Conservation (phyloP, 2,888 invertebrate genomes). For the Ceraclea dissimilis region DNA sequence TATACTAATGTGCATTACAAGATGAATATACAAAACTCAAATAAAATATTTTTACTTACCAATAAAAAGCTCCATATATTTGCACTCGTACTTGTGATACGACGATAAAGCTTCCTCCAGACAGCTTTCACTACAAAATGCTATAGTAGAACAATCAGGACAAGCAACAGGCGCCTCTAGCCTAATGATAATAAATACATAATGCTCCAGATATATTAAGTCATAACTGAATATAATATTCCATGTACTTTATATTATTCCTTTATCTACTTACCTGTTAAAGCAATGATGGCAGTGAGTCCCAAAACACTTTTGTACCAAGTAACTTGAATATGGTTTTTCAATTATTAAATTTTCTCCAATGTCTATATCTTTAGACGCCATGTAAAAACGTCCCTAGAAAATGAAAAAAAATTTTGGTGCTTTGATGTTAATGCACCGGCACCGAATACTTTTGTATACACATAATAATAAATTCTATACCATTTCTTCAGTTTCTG, state of each 20-base stretch:
- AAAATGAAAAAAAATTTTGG: too few species aligned
- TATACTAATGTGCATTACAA: not conserved
- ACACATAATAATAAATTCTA: too few species aligned
- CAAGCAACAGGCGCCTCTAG: constrained; percentile 61
- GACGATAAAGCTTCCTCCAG: constrained; percentile 53
- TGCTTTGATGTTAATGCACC: too few species aligned
- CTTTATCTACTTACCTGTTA: too few species aligned
- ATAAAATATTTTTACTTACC: constrained; percentile 41
- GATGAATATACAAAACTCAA: not conserved
- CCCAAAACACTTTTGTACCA: constrained; percentile 65
- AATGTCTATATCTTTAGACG: constrained; percentile 52
- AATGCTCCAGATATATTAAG: not conserved
- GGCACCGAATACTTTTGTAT: too few species aligned
- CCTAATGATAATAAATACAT: constrained; percentile 27
- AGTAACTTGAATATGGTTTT: constrained; percentile 63
- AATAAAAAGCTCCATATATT: constrained; percentile 63
- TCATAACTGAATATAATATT: too few species aligned
- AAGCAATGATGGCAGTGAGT: constrained; percentile 78
- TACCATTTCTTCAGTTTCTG: constrained; percentile 8
- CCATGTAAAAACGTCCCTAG: constrained; percentile 63
- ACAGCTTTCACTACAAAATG: constrained; percentile 65
- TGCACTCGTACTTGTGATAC: constrained; percentile 72
- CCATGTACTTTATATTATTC: too few species aligned
- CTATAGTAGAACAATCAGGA: constrained; percentile 64
- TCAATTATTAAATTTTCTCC: constrained; percentile 70